These are phyloP conservation scores for Phycodurus eques DNA, from an alignment of 2,113 vertebrate genomes.

Conservation along the genomic window DNA sequence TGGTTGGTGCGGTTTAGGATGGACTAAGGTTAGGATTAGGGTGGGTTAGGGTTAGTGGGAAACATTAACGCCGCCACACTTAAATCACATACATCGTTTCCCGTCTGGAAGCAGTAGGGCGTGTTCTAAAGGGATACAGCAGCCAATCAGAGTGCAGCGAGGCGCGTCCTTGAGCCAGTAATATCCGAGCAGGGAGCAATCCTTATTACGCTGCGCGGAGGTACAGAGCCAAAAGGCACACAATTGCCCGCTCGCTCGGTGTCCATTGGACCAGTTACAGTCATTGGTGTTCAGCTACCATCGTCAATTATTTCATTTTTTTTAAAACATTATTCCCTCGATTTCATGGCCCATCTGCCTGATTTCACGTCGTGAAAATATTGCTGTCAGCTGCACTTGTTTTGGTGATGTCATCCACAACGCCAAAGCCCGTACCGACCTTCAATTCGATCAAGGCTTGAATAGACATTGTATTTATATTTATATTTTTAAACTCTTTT, in stretches of 20 bases:
- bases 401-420: slow-evolving; percentile 65
- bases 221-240: slow-evolving; percentile 27
- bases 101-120: too few species aligned
- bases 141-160: too few species aligned
- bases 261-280: slow-evolving; percentile 12
- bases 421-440: slow-evolving; percentile 54
- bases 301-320: not conserved
- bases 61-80: too few species aligned
- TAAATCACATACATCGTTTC: too few species aligned
- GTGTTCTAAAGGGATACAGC: too few species aligned
- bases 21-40: too few species aligned
- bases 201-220: not conserved
- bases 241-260: slow-evolving; percentile 19
- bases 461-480: slow-evolving; percentile 22
- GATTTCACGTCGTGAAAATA: slow-evolving; percentile 40
- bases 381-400: slow-evolving; percentile 61
- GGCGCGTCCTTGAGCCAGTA: too few species aligned
- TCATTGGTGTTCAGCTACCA: slow-evolving; percentile 13
- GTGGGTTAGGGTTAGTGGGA: too few species aligned
- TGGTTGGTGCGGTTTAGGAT: too few species aligned
- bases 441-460: slow-evolving; percentile 43
- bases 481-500: slow-evolving; percentile 32
- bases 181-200: too few species aligned
- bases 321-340: not conserved
- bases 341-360: slow-evolving; percentile 1